Conservation (phyloP, 2,797 vertebrate genomes). For the Erpetoichthys calabaricus region DNA sequence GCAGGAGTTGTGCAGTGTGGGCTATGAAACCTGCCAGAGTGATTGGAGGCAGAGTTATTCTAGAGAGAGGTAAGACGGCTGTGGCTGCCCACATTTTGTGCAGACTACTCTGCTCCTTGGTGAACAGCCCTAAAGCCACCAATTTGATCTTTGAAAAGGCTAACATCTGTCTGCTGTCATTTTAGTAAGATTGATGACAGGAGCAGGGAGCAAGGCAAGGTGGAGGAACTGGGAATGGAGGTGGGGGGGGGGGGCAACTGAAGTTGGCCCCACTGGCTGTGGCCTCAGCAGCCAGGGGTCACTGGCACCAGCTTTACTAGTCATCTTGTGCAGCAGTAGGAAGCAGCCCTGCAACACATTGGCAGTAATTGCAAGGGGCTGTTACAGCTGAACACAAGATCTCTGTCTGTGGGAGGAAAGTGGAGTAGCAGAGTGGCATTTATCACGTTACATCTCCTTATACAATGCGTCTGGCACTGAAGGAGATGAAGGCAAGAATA, state of each 20-base stretch:
- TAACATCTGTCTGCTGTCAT: constrained; percentile 99
- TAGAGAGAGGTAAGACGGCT: constrained; percentile 43
- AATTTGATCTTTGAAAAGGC: constrained; percentile 99
- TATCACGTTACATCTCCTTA: constrained; percentile 47
- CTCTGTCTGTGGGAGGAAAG: constrained; percentile 5
- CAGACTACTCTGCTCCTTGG: constrained; percentile 45
- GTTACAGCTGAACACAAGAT: constrained; percentile 26
- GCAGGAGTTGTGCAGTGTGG: constrained; percentile 26
- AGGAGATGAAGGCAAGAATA: constrained; percentile 32
- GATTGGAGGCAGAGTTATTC: constrained; percentile 34
- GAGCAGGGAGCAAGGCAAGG: constrained; percentile 47
- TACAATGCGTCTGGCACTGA: constrained; percentile 36
- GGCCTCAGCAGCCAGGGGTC: constrained; percentile 29
- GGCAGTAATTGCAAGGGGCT: constrained; percentile 26
- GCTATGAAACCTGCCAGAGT: constrained; percentile 38
- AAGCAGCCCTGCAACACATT: constrained; percentile 17
- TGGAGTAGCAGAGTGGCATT: constrained; percentile 27
- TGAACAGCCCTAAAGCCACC: constrained; percentile 81
- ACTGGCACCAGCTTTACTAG: constrained; percentile 20
- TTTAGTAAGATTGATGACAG: constrained; percentile 96
- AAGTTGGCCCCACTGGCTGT: constrained; percentile 20
- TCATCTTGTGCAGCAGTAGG: constrained; percentile 13
- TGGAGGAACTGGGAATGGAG: constrained; percentile 19
- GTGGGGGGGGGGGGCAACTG: constrained; percentile 35
- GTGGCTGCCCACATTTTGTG: constrained; percentile 40